Evolutionary conservation across 2,888 invertebrate genomes (phyloP).

Genomic region (Bellardia pandia): DNA sequence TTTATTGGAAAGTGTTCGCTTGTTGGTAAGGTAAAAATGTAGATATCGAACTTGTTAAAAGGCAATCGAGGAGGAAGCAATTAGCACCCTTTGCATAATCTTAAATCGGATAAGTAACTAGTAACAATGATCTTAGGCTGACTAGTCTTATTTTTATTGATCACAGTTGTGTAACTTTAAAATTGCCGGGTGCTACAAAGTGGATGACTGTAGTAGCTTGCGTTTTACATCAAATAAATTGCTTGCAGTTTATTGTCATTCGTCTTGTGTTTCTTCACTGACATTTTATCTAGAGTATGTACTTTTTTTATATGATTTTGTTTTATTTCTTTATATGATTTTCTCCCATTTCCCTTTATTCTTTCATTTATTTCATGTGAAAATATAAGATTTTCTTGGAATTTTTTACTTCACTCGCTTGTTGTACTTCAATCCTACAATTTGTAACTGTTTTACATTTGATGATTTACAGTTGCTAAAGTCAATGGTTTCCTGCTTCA

Average conservation of each 20-base stretch:
- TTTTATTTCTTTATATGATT: conserved; percentile 40
- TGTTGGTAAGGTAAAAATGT: too few species aligned
- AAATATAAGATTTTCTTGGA: conserved; percentile 46
- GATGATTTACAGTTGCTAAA: conserved; percentile 65
- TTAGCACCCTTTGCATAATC: background rate
- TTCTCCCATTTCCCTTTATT: background rate
- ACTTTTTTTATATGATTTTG: background rate
- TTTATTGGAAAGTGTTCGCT: too few species aligned
- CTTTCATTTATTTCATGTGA: conserved; percentile 37
- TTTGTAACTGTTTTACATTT: conserved; percentile 70
- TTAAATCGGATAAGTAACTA: background rate
- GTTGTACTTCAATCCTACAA: conserved; percentile 58
- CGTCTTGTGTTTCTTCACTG: conserved; percentile 63
- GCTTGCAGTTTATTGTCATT: conserved; percentile 71
- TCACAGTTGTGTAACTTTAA: background rate
- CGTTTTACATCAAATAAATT: conserved; percentile 70
- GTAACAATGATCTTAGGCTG: too few species aligned
- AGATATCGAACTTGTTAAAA: too few species aligned
- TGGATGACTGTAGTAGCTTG: conserved; percentile 31
- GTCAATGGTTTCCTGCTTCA: conserved; percentile 58
- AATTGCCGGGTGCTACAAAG: background rate
- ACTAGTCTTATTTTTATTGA: too few species aligned
- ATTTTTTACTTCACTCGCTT: conserved; percentile 23
- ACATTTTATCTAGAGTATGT: conserved; percentile 43
- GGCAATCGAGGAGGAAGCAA: background rate